Evolutionary conservation across 2,113 vertebrate species (phyloP).

Genomic region (Indicator maculatus): DNA sequence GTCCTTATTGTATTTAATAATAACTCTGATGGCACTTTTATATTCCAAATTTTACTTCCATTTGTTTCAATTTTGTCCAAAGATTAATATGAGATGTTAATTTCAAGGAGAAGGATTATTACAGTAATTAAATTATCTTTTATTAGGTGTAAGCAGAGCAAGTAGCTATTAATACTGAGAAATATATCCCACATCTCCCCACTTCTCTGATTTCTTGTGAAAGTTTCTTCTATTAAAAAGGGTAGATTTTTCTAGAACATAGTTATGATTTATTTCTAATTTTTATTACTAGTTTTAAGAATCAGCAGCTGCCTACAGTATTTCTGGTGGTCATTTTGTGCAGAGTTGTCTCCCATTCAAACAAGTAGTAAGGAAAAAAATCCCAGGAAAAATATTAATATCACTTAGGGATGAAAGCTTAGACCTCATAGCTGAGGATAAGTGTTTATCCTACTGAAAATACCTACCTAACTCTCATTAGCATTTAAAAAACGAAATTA

Average conservation of each 20-base stretch:
- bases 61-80: constrained; percentile 53
- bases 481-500: neutral
- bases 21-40: constrained; percentile 14
- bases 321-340: neutral
- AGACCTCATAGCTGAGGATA: neutral
- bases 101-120: constrained; percentile 50
- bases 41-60: constrained; percentile 37
- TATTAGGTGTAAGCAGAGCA: constrained; percentile 61
- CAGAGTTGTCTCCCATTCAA: accelerated
- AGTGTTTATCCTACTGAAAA: neutral
- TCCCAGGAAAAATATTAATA: no score
- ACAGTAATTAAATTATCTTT: constrained; percentile 59
- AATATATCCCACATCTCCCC: neutral
- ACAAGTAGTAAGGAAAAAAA: neutral
- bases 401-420: no score
- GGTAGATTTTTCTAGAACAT: neutral
- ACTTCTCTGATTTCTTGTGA: neutral
- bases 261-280: neutral
- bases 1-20: neutral
- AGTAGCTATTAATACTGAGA: constrained; percentile 48
- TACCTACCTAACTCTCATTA: neutral
- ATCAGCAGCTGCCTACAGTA: neutral
- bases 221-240: neutral
- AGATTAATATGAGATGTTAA: constrained; percentile 54
- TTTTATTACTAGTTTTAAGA: neutral